Base-by-base conservation (phyloP, 2,888 invertebrate species). In the Machimus atricapillus region DNA sequence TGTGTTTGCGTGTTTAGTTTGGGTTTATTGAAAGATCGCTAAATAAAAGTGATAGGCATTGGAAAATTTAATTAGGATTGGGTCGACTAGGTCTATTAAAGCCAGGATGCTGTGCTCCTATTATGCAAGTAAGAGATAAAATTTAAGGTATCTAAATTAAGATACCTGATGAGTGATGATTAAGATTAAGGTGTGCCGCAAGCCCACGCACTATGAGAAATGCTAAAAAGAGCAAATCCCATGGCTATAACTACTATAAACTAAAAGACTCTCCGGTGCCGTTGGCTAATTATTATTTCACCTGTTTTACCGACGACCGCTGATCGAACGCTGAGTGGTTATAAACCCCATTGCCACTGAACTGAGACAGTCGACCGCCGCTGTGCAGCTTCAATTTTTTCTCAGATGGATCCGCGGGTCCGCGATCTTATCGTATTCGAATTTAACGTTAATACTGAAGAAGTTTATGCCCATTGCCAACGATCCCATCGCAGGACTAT, bases 401-500 rank as follows among this genome's bases (percentile, higher is more conserved):
- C 66, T 66, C 23, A 23, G 58, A n/a, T n/a, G 34, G 34, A 7
- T 40, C 40, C 8, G 40, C 12, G 12, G 19, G 14, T 66, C 43
- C 43, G 43, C 43, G 43, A 77, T 77, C 78, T 78, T 78, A 78
- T 78, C 78, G 43, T 23, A 8, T 43, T 19, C 43, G 12, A n/a
- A 77, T 77, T 31, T 77, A 7, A 37, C 40, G 77, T 77, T 43
- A 66, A 78, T 40, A 43, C 78, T 16, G n/a, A 12, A 78, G 23
- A 78, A 40, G 40, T 78, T 78, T 78, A 78, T 78, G 78, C 12
- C 78, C 78, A 23, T 78, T 78, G 43, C 40, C 78, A 78, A 78
- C 66, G 27, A 66, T 66, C 27, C 66, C n/a, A 40, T 78, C 78
- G 37, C 23, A 43, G 78, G 78, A 78, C 78, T 78, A 78, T 78